Conservation (phyloP, 1,140 invertebrate genomes). For the Rhyacophila brunnea region DNA sequence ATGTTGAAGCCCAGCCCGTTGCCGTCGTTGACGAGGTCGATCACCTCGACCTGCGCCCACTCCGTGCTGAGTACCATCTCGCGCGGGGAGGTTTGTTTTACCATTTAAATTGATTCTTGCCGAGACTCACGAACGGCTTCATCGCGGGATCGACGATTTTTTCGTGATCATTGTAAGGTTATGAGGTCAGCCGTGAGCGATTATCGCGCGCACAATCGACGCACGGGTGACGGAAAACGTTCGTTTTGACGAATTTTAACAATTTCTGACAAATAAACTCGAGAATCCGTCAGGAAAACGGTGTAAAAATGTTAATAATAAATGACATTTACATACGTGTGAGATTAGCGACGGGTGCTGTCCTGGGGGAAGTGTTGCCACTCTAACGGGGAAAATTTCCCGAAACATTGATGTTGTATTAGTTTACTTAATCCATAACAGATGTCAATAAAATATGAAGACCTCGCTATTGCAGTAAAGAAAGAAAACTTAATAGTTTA, state of each 20-base stretch:
- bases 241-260: slow-evolving; percentile 3
- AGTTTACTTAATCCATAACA: no score
- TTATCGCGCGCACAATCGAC: slow-evolving; percentile 1
- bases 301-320: slow-evolving; percentile 35
- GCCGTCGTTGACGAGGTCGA: slow-evolving; percentile 84
- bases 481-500: no score
- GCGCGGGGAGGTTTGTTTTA: slow-evolving; percentile 16
- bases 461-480: no score
- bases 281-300: slow-evolving; percentile 12
- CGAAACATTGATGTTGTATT: no score
- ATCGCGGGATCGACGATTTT: neutral
- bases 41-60: slow-evolving; percentile 90
- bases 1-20: slow-evolving; percentile 85
- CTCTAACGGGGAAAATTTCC: neutral
- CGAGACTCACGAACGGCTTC: slow-evolving; percentile 2
- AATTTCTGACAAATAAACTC: slow-evolving; percentile 14
- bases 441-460: no score
- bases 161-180: slow-evolving; percentile 24
- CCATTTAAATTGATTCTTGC: slow-evolving; percentile 24
- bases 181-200: slow-evolving; percentile 10
- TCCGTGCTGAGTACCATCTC: slow-evolving; percentile 79
- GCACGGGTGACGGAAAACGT: neutral
- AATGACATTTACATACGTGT: slow-evolving; percentile 36
- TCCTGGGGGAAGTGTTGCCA: slow-evolving; percentile 19
- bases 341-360: slow-evolving; percentile 24